Base-by-base conservation (phyloP, 2,113 vertebrate genomes). In the Pitta sordida region DNA sequence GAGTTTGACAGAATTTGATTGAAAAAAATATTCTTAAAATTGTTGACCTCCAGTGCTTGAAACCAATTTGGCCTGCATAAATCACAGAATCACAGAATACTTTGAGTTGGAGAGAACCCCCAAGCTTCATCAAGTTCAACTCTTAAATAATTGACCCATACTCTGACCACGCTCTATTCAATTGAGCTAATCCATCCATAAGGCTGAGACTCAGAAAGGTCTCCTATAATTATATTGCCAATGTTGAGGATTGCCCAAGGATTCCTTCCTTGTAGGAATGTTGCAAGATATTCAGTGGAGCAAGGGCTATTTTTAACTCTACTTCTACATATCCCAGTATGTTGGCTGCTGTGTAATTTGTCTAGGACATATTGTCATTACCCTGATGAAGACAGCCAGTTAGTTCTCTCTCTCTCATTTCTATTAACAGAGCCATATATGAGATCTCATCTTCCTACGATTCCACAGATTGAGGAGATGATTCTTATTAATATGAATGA, bases 101-200 rank as follows among this genome's bases (percentile, higher is more conserved):
- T 60, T n/a, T 39, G n/a, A 39, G 13, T 14, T 48, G 39, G 46
- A 76, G 34, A 62, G 11, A 30, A 41, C 6, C 17, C 34, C 48
- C 9, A 48, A 48, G 39, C 16, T 19, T 26, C 29, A 34, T 8
- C 0, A 3, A 15, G 11, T 39, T 9, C 9, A 39, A 23, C n/a
- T 48, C 20, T 39, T 34, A 21, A 18, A 6, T 21, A 11, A 59
- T 67, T 52, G n/a, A 22, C 23, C 18, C 0, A 0, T 20, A 16
- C 37, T 20, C 7, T 10, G 44, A 94, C 88, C 15, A 46, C 83
- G 83, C 91, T 95, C 95, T 96, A 93, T 94, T 87, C 87, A 94
- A 53, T 83, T 46, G 91, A 95, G 90, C 68, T 91, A 93, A 96
- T 18, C 17, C 7, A 14, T 65, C 37, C 13, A 10, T 36, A 37